Conservation (phyloP, 2,113 vertebrate species). For the Rhinopomastus cyanomelas region DNA sequence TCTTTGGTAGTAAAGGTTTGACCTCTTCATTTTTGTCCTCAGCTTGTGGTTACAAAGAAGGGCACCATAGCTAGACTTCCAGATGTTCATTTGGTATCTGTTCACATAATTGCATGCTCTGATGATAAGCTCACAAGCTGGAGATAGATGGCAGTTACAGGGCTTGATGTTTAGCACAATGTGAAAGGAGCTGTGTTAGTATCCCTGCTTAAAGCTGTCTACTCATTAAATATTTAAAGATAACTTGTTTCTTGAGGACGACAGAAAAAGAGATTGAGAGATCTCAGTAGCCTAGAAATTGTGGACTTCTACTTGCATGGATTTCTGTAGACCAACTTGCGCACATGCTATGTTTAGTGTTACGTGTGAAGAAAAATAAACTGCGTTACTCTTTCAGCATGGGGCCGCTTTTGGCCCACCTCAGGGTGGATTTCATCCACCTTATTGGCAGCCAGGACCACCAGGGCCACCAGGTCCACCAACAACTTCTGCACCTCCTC, state of each 20-base stretch:
- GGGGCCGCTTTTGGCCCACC: slow-evolving; percentile 92
- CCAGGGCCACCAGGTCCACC: slow-evolving; percentile 81
- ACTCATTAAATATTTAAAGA: neutral
- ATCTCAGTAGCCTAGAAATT: slow-evolving; percentile 56
- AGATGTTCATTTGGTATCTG: neutral
- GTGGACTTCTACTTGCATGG: slow-evolving; percentile 73
- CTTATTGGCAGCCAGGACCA: slow-evolving; percentile 95
- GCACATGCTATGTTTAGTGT: slow-evolving; percentile 60
- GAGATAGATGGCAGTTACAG: neutral
- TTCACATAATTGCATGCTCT: slow-evolving; percentile 12
- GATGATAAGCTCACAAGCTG: neutral
- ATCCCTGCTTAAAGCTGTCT: neutral
- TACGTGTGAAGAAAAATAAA: slow-evolving; percentile 81
- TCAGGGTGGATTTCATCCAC: slow-evolving; percentile 88
- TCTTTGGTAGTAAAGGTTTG: neutral
- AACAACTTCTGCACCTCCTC: slow-evolving; percentile 88
- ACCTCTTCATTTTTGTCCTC: neutral
- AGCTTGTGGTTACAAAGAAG: neutral
- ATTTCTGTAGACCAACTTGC: slow-evolving; percentile 74
- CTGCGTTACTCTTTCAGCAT: slow-evolving; percentile 87
- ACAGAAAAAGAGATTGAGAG: slow-evolving; percentile 42
- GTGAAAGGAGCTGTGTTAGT: neutral
- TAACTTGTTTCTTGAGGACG: slow-evolving; percentile 29
- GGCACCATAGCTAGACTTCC: neutral
- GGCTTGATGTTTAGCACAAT: neutral